Evolutionary conservation across 2,888 invertebrate species (phyloP), one percentile per base, ranked within the genome.

Genomic region (Machimus rusticus): DNA sequence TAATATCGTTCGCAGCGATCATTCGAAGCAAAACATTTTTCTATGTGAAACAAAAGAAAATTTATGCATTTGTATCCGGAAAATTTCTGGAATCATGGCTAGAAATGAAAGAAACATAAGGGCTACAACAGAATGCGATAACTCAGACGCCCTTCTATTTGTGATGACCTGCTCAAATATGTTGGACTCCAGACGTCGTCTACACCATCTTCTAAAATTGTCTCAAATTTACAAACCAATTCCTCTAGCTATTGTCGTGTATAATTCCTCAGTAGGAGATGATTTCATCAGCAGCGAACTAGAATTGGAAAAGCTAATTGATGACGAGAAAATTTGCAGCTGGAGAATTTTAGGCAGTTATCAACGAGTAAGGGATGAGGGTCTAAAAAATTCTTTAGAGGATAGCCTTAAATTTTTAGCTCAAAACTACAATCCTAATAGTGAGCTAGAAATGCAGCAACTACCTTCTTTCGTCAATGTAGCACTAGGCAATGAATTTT

Each of bases 401-500:
- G 95, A 90, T 87, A 93, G 93, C 31, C 90, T 93, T 87, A 93
- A 92, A 90, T 94, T 94, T 93, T 91, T 94, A 89, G 94, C 94
- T n/a, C 93, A 93, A 90, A 93, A 92, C 89, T 93, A 91, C 88
- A 93, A 94, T 78, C 92, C 92, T 89, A 92, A 92, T 34, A 94
- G 94, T 74, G 93, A 93, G 0, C 90, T 96, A 57, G 94, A 95
- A 93, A 93, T 95, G 90, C 94, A 95, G 90, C 92, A 93, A 66
- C 90, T 95, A 12, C 93, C 93, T 88, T 93, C 93, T 2, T 94
- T 95, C 89, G 92, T 96, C 87, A 92, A 94, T 87, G 92, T 93
- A 85, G 93, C 94, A 89, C 91, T 96, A 14, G 95, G 94, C 5
- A 94, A 94, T 87, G 95, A 95, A 91, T 93, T 95, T 89, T 96